Evolutionary conservation across 2,797 vertebrate species (phyloP).

Genomic region (Choloepus didactylus): DNA sequence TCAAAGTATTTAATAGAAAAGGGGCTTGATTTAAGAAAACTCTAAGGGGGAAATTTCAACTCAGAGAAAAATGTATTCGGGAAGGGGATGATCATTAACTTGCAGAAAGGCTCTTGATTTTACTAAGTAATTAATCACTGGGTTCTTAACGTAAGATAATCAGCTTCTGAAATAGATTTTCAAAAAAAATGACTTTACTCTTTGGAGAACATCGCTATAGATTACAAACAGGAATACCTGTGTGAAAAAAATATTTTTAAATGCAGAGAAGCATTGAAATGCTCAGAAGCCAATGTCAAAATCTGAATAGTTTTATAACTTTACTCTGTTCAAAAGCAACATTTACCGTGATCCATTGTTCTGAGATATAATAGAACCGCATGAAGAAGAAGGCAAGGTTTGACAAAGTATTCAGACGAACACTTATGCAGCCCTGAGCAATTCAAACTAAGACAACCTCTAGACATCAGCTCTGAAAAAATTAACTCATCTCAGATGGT

Average conservation of each 20-base stretch:
- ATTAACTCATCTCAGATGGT: background rate
- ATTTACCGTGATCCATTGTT: background rate
- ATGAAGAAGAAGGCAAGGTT: constrained; percentile 17
- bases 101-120: constrained; percentile 42
- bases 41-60: background rate
- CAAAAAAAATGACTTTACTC: constrained; percentile 29
- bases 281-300: constrained; percentile 47
- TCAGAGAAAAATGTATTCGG: constrained; percentile 35
- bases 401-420: constrained; percentile 18
- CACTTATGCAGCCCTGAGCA: background rate
- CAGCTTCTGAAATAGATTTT: constrained; percentile 54
- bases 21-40: background rate
- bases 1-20: constrained; percentile 12
- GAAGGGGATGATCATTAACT: background rate
- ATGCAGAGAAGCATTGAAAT: background rate
- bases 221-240: background rate
- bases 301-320: constrained; percentile 48
- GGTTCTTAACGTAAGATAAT: background rate
- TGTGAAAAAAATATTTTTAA: constrained; percentile 14
- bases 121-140: background rate
- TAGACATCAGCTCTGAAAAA: constrained; percentile 1
- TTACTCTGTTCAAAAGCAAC: constrained; percentile 34
- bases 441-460: background rate
- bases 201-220: background rate
- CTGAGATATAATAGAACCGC: constrained; percentile 44